These are phyloP conservation scores for Coremacera marginata DNA, from an alignment of 2,888 invertebrate species.

Conservation along the genomic window DNA sequence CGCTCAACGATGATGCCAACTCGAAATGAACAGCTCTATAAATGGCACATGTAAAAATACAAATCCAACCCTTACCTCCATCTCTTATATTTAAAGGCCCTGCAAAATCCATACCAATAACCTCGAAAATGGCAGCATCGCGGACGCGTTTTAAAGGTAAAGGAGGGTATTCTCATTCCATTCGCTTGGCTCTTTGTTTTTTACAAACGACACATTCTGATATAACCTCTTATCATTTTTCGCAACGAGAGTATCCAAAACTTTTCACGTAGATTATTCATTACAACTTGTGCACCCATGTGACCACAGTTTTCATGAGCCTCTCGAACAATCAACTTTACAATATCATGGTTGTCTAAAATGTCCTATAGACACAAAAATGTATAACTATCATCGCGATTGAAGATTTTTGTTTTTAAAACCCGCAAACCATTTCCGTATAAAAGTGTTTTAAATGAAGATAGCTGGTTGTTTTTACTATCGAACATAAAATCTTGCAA, in stretches of 20 bases:
- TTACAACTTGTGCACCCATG: neutral
- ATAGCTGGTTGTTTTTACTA: neutral
- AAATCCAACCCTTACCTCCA: conserved; percentile 6
- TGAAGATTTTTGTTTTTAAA: neutral
- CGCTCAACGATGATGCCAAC: neutral
- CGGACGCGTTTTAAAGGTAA: neutral
- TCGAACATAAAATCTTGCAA: neutral
- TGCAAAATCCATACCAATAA: too few species aligned
- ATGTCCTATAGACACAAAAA: conserved; percentile 1
- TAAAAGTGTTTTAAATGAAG: neutral
- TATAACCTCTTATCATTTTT: neutral
- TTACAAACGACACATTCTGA: conserved; percentile 10
- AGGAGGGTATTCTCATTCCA: neutral
- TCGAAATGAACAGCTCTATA: conserved; percentile 4
- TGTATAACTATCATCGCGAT: neutral
- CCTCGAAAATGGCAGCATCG: neutral
- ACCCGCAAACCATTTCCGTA: neutral
- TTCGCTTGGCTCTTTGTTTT: neutral
- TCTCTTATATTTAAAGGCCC: too few species aligned
- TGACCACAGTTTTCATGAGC: conserved; percentile 4
- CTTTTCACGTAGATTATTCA: conserved; percentile 5
- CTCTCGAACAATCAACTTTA: neutral
- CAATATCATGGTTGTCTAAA: neutral
- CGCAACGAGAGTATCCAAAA: conserved; percentile 1
- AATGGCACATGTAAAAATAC: neutral